These are phyloP conservation scores for Pelecanoides urinatrix DNA, from an alignment of 2,113 vertebrate species.

Conservation along the genomic window DNA sequence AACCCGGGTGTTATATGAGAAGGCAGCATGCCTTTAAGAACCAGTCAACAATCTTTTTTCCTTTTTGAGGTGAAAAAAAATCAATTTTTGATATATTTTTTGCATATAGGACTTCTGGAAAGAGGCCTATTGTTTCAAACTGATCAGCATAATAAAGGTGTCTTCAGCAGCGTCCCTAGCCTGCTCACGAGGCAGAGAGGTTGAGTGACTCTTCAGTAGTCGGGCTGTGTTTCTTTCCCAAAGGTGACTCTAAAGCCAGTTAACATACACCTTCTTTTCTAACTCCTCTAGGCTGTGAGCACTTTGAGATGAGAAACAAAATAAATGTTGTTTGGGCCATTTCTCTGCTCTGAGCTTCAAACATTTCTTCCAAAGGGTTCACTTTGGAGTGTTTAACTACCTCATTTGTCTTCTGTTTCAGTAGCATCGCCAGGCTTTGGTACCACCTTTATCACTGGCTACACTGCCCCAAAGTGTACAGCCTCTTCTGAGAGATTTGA, in stretches of 20 bases:
- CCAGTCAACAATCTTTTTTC: not conserved
- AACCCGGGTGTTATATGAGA: not conserved
- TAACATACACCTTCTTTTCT: not conserved
- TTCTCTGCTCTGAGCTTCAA: not conserved
- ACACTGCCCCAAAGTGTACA: not conserved
- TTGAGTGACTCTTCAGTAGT: not conserved
- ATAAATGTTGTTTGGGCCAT: not conserved
- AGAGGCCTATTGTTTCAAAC: not conserved
- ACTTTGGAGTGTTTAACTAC: constrained; percentile 39
- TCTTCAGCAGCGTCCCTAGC: not conserved
- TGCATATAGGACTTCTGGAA: not conserved
- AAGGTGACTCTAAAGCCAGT: not conserved
- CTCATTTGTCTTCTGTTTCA: constrained; percentile 35
- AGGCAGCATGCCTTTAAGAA: not conserved
- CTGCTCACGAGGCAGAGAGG: not conserved
- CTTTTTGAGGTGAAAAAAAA: not conserved
- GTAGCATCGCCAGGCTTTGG: not conserved
- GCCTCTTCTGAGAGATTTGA: not conserved
- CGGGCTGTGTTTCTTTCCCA: not conserved
- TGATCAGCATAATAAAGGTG: not conserved
- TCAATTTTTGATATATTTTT: not conserved
- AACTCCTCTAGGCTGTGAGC: not conserved
- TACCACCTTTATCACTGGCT: not conserved
- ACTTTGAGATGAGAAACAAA: not conserved
- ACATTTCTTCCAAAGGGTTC: constrained; percentile 1